Evolutionary conservation across 2,113 vertebrate genomes (phyloP), one percentile per base, ranked within the genome.

Genomic region (Nerophis ophidion): DNA sequence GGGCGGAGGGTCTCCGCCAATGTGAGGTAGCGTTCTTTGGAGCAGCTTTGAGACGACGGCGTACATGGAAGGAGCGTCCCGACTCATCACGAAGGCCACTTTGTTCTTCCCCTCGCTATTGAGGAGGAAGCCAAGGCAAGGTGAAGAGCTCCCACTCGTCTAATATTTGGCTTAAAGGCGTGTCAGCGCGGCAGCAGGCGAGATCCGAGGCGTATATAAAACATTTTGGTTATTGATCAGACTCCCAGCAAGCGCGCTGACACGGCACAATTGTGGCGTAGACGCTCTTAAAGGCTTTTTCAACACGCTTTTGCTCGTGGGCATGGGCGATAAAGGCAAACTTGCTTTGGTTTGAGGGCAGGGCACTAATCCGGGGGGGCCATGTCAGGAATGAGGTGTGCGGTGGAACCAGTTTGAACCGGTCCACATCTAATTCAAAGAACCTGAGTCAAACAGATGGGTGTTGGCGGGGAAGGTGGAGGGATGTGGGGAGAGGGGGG

Each of bases 1-100:
- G 3, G 26, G 26, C 26, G 26, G 26, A 26, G 85, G 86, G 79
- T 82, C 78, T 81, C 65, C 50, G 63, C 74, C 66, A 80, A 82
- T 84, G 62, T 84, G 87, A 90, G 80, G 87, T 89, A 90, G 84
- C 71, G 81, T 89, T 89, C 81, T 88, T 90, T 90, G 84, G 84
- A 86, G 63, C 65, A 81, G 76, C 65, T 70, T 83, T 76, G 61
- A 75, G 69, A 60, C 52, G 59, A 65, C 49, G 61, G 40, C 10
- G 14, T 42, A 57, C 35, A 72, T 74, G 80, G 68, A 78, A 55
- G 63, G 63, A 71, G 61, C 76, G 74, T 63, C 70, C 68, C 68
- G 72, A 70, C 49, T 75, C 53, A 44, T 71, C 0, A n/a, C 60
- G 72, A 84, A 87, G 82, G 82, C 83, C 54, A 51, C 78, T 71